Evolutionary conservation across 2,113 vertebrate genomes (phyloP).

Genomic region (Muntiacus muntjak): DNA sequence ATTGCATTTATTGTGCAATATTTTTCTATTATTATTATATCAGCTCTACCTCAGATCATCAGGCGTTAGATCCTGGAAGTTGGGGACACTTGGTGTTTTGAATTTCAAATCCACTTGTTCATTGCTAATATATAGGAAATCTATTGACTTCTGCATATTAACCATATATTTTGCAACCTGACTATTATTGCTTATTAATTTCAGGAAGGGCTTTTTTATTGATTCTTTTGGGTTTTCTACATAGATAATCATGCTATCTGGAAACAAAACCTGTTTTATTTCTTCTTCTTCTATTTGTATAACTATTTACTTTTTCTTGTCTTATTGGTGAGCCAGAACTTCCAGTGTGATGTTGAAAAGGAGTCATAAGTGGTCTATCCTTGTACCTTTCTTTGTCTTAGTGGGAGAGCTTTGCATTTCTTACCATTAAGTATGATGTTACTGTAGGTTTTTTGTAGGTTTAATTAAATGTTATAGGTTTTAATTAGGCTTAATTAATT

Average conservation of each 20-base stretch:
- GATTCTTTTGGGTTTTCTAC: neutral
- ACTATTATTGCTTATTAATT: neutral
- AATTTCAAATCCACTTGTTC: neutral
- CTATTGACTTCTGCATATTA: neutral
- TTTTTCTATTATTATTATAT: neutral
- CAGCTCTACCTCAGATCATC: neutral
- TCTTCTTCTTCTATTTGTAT: neutral
- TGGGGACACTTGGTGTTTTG: neutral
- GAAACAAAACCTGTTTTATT: neutral
- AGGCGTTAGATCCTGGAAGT: neutral
- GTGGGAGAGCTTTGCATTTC: neutral
- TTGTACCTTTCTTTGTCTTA: neutral
- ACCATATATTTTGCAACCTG: neutral
- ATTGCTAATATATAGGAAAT: neutral
- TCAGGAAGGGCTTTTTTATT: neutral
- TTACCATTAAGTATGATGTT: neutral
- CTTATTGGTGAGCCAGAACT: neutral
- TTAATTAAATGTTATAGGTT: neutral
- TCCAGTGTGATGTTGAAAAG: neutral
- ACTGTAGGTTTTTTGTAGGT: neutral
- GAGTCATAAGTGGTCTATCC: neutral
- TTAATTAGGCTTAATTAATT: neutral
- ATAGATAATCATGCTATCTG: neutral
- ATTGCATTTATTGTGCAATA: neutral
- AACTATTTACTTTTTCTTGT: neutral